Evolutionary conservation across 2,888 invertebrate genomes (phyloP).

Genomic region (Epistrophella euchroma): DNA sequence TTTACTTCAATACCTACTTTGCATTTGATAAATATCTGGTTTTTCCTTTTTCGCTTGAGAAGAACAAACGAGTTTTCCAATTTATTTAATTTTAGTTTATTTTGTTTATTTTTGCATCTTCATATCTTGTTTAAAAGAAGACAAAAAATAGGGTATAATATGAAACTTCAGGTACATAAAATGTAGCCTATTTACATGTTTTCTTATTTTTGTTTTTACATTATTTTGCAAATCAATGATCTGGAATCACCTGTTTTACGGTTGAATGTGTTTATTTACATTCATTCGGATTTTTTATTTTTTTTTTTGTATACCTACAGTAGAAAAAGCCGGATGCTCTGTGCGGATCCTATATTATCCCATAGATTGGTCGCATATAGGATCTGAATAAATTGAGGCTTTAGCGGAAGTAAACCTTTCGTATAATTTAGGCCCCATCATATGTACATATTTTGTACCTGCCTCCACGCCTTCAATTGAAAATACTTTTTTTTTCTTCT

Average conservation of each 20-base stretch:
- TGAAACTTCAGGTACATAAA: neutral
- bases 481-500: conserved; percentile 16
- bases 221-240: conserved; percentile 30
- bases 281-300: conserved; percentile 13
- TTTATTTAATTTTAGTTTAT: too few species aligned
- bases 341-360: conserved; percentile 35
- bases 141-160: conserved; percentile 4
- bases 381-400: conserved; percentile 23
- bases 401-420: conserved; percentile 61
- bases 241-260: conserved; percentile 63
- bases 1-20: neutral
- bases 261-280: conserved; percentile 58
- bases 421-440: conserved; percentile 11
- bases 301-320: neutral
- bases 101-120: too few species aligned
- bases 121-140: too few species aligned
- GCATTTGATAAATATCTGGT: too few species aligned
- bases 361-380: conserved; percentile 17
- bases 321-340: conserved; percentile 61
- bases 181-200: neutral
- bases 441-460: neutral
- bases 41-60: neutral
- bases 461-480: conserved; percentile 45
- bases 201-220: conserved; percentile 7
- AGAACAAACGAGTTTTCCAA: neutral